A percentile compares a stretch with the other conserved stretches of the same genome.
Conservation (phyloP, 1,140 invertebrate genomes). For the Camponotus floridanus region DNA sequence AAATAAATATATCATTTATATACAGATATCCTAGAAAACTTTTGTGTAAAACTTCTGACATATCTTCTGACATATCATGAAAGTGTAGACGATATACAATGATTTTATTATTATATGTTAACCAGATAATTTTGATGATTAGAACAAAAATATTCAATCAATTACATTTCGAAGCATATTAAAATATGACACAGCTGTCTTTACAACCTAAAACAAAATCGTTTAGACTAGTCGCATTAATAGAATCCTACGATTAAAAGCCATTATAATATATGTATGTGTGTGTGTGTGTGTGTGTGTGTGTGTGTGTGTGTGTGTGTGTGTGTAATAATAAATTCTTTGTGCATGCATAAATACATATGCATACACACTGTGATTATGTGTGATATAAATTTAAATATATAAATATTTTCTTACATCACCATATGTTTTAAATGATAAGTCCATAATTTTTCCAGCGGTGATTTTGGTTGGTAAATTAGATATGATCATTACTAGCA, state of each 20-base stretch:
- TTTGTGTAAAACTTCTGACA: neutral
- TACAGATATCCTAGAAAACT: neutral
- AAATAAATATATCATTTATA: slow-evolving; percentile 8
- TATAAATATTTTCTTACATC: slow-evolving; percentile 60
- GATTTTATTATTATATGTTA: neutral
- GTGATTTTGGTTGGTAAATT: slow-evolving; percentile 65
- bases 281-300: too few species aligned
- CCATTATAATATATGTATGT: too few species aligned
- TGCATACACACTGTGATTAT: neutral
- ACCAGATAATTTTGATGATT: neutral
- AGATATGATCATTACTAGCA: slow-evolving; percentile 71
- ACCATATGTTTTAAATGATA: slow-evolving; percentile 70
- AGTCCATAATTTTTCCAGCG: slow-evolving; percentile 68
- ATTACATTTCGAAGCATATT: slow-evolving; percentile 65
- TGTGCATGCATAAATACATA: neutral
- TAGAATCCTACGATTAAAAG: too few species aligned
- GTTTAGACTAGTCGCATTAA: too few species aligned
- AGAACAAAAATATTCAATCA: neutral
- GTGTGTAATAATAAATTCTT: too few species aligned
- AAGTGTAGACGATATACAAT: neutral
- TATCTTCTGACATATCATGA: neutral
- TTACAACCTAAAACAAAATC: slow-evolving; percentile 66
- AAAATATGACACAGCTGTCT: slow-evolving; percentile 73
- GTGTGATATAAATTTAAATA: neutral
- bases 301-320: too few species aligned